phyloP scores from a whole-genome alignment of 2,888 invertebrate genomes.

The Melinaea menophilus region DNA sequence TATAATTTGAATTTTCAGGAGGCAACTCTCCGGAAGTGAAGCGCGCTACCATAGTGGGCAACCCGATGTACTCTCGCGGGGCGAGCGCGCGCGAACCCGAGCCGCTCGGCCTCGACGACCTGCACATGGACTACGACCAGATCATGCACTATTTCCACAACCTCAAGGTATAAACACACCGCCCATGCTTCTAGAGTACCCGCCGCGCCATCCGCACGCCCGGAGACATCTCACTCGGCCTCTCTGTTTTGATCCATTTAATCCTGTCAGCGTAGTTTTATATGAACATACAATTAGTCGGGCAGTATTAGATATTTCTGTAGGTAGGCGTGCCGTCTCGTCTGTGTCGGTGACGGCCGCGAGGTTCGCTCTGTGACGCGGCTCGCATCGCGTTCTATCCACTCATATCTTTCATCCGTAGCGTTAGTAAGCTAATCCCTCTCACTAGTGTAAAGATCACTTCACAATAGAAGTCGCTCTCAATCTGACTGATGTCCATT shows the following conservation, averaged over 20 bases:
- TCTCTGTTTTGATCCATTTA: constrained; percentile 68
- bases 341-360: constrained; percentile 18
- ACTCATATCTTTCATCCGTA: constrained; percentile 56
- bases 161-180: constrained; percentile 87
- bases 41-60: constrained; percentile 90
- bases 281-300: constrained; percentile 65
- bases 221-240: constrained; percentile 42
- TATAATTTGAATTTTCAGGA: constrained; percentile 39
- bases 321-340: constrained; percentile 45
- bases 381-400: constrained; percentile 49
- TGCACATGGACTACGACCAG: constrained; percentile 98
- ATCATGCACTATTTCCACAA: constrained; percentile 99
- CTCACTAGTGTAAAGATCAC: constrained; percentile 64
- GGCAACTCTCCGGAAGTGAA: constrained; percentile 82
- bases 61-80: constrained; percentile 89
- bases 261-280: constrained; percentile 66
- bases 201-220: constrained; percentile 51
- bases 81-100: constrained; percentile 64
- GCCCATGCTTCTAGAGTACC: constrained; percentile 71
- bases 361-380: constrained; percentile 28
- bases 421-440: constrained; percentile 52
- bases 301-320: constrained; percentile 55
- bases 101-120: constrained; percentile 86
- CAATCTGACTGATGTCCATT: constrained; percentile 62
- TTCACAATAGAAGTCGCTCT: constrained; percentile 43